Evolutionary conservation across 2,888 invertebrate genomes (phyloP), one percentile per base, ranked within the genome.

Genomic region (Leptopilina drosophilae): DNA sequence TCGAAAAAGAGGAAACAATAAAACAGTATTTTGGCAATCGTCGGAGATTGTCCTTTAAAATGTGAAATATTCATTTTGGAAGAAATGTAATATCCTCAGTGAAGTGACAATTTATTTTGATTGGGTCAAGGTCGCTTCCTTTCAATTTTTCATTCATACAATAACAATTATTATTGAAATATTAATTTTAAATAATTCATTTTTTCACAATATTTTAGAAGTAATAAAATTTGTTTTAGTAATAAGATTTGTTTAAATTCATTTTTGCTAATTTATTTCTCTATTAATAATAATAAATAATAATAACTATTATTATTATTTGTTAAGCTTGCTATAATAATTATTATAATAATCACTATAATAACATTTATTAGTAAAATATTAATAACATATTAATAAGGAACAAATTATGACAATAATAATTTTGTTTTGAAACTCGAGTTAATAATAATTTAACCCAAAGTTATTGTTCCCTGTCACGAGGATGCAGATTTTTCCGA

Each of bases 401-500:
- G 33, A 33, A 33, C 3, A 33, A 33, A 33, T 33, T 33, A 33
- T 33, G 33, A 33, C 33, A 33, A 33, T 33, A 33, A 33, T 33
- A 33, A 33, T 33, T n/a, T 15, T 62, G 5, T 62, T 15, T 20
- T 15, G n/a, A 5, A 64, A 64, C 26, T 33, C 20, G 11, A 64
- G 15, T 64, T 62, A 62, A 62, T 15, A 62, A 62, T 62, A 20
- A 73, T 73, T 33, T 4, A 2, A 5, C 6, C 8, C 8, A 14
- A 5, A 49, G 20, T 14, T 56, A 49, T 56, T 73, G n/a, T 14
- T 9, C 26, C 49, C 8, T 12, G 49, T 15, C 49, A 49, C 67
- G 53, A 26, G 53, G 53, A 69, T 69, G 53, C 12, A 33, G 73
- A 73, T 73, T 73, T 73, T 5, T 14, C 53, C 14, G 69, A n/a